A percentile compares a stretch with the other conserved stretches of the same genome.
These are phyloP conservation scores for Stenchaetothrips biformis DNA, from an alignment of 2,888 invertebrate genomes.

Conservation along the genomic window DNA sequence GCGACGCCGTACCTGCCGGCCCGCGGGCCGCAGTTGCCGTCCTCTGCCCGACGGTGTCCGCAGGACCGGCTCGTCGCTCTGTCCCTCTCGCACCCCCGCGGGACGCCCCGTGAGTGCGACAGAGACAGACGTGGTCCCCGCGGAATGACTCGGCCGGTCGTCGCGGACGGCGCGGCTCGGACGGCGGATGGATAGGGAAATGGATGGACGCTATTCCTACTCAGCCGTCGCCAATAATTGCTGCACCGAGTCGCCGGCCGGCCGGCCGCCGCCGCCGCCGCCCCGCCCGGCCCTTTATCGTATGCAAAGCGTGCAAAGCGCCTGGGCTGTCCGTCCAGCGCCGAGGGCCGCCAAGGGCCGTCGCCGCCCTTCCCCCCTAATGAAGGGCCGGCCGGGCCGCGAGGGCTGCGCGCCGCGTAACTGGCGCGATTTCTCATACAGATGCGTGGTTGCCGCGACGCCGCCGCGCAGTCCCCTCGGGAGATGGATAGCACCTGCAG, in stretches of 20 bases:
- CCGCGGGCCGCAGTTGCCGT: neutral
- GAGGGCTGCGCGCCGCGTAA: neutral
- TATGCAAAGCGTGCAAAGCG: neutral
- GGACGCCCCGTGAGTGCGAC: neutral
- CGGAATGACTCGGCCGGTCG: neutral
- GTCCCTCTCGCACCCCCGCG: no score
- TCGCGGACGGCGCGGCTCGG: neutral
- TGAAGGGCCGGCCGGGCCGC: neutral
- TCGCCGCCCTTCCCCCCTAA: neutral
- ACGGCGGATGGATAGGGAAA: neutral
- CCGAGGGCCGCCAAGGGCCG: neutral
- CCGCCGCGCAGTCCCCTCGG: no score
- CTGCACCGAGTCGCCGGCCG: neutral
- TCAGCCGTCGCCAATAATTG: neutral
- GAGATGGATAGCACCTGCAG: no score
- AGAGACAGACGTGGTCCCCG: neutral
- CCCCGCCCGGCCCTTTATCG: neutral
- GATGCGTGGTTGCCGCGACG: no score
- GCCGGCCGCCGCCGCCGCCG: neutral
- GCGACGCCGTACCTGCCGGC: neutral
- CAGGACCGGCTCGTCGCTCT: no score
- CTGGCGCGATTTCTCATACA: neutral
- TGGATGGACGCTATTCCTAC: neutral
- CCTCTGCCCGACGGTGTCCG: no score
- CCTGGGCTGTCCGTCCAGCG: no score